These are phyloP conservation scores for Leptonema lineaticorne DNA, from an alignment of 1,140 invertebrate species.

Conservation along the genomic window DNA sequence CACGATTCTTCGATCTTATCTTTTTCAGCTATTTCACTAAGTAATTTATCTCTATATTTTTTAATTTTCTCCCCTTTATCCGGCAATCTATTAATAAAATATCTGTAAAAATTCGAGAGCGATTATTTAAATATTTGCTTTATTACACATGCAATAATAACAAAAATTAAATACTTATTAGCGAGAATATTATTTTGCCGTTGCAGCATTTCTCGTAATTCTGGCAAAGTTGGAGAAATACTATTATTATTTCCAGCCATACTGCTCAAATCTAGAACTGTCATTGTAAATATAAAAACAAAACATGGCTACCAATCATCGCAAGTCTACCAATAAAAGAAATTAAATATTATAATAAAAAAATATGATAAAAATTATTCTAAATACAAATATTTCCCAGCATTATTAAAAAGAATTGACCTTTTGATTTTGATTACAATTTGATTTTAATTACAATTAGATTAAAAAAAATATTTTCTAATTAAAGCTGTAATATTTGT, in stretches of 20 bases:
- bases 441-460: too few species aligned
- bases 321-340: too few species aligned
- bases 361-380: too few species aligned
- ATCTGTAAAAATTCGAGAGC: conserved; percentile 38
- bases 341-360: too few species aligned
- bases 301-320: too few species aligned
- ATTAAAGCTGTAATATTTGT: too few species aligned
- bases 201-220: conserved; percentile 31
- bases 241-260: neutral
- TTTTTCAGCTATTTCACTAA: conserved; percentile 57
- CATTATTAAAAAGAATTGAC: too few species aligned
- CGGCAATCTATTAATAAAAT: conserved; percentile 57
- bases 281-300: too few species aligned
- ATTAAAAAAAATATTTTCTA: too few species aligned
- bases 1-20: conserved; percentile 62
- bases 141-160: neutral
- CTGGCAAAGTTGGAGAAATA: neutral
- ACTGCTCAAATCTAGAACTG: neutral
- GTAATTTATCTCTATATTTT: conserved; percentile 58
- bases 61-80: conserved; percentile 70
- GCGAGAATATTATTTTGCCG: conserved; percentile 36
- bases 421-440: too few species aligned
- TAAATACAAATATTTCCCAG: too few species aligned
- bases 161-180: conserved; percentile 26
- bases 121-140: neutral